A percentile compares a stretch with the other conserved stretches of the same genome.
These are phyloP conservation scores for Phyllotis vaccarum DNA, from an alignment of 2,797 vertebrate species.

Conservation along the genomic window DNA sequence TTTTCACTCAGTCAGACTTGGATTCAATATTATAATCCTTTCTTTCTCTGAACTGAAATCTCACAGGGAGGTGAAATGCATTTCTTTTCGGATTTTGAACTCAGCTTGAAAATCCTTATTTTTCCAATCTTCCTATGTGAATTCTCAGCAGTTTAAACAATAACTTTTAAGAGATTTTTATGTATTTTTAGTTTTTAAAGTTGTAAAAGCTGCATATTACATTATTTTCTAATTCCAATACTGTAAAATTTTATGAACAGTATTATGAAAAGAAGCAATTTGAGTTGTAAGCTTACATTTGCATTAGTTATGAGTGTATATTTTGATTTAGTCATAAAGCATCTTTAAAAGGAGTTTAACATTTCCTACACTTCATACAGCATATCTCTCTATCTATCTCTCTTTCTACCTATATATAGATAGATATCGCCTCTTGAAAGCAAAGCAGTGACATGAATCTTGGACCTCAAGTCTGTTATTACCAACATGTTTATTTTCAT, in stretches of 20 bases:
- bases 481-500: not conserved
- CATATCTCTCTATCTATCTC: too few relatives aligned
- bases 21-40: not conserved
- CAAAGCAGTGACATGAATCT: not conserved
- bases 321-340: not conserved
- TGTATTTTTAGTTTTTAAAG: not conserved
- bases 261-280: not conserved
- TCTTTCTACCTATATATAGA: not conserved
- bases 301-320: not conserved
- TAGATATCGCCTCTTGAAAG: not conserved
- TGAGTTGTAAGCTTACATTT: not conserved
- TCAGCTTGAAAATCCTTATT: not conserved
- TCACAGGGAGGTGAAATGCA: not conserved
- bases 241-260: not conserved
- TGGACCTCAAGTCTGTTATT: not conserved
- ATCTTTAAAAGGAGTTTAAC: not conserved
- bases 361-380: not conserved
- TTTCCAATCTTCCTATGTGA: not conserved
- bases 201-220: not conserved
- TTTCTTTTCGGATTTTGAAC: not conserved
- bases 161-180: not conserved
- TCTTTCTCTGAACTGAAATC: not conserved
- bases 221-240: not conserved
- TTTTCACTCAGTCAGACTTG: not conserved
- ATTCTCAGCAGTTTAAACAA: constrained; percentile 11